A percentile compares a stretch with the other conserved stretches of the same genome.
phyloP scores from a whole-genome alignment of 2,113 vertebrate genomes.

The Anseranas semipalmata region DNA sequence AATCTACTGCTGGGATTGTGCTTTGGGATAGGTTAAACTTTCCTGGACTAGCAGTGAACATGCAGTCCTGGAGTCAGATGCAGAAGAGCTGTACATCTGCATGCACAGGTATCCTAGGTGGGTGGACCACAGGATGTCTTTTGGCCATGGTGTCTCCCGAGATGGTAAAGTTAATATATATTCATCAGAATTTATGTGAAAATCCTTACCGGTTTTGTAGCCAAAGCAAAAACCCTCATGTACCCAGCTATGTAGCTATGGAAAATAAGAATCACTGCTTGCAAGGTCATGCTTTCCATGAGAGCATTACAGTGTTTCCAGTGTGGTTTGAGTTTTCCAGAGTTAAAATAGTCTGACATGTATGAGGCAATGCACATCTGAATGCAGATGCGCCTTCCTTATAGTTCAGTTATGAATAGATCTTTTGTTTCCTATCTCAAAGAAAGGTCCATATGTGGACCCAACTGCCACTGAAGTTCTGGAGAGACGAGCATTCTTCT shows the following conservation, averaged over 20 bases:
- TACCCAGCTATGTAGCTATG: neutral
- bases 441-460: neutral
- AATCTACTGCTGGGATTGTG: neutral
- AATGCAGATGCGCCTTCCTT: neutral
- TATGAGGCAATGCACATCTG: neutral
- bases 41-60: neutral
- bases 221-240: neutral
- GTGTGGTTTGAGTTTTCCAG: neutral
- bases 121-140: neutral
- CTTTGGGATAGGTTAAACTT: neutral
- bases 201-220: neutral
- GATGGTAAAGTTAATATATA: neutral
- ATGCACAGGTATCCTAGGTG: neutral
- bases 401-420: neutral
- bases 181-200: neutral
- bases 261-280: neutral
- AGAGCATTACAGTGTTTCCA: neutral
- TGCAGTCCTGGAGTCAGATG: neutral
- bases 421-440: neutral
- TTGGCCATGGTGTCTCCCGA: neutral
- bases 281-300: neutral
- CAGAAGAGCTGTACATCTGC: neutral
- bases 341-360: neutral
- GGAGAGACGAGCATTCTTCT: neutral
- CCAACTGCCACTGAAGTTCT: neutral